Evolutionary conservation across 2,113 vertebrate species (phyloP).

Genomic region (Merops nubicus): DNA sequence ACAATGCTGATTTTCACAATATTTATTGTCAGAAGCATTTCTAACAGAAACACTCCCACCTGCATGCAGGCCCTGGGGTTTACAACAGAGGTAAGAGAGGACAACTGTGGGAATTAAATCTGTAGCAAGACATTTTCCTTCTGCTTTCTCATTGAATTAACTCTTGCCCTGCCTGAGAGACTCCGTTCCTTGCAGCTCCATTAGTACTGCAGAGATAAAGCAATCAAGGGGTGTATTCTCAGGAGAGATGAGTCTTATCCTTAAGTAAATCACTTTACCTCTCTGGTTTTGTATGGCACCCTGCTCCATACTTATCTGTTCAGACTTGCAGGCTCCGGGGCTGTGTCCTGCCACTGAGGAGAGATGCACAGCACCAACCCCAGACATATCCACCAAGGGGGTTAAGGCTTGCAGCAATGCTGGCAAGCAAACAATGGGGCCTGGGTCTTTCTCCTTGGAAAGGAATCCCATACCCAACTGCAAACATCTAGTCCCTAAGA

Average conservation of each 20-base stretch:
- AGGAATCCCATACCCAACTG: background rate
- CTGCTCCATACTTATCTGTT: background rate
- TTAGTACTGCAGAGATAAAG: background rate
- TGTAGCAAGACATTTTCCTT: background rate
- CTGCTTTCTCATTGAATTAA: background rate
- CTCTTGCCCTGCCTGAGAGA: background rate
- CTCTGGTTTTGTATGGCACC: background rate
- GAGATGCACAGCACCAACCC: background rate
- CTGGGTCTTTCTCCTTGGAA: background rate
- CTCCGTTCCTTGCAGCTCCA: background rate
- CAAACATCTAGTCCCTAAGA: background rate
- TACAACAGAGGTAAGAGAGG: background rate
- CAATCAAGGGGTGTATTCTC: background rate
- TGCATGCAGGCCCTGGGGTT: background rate
- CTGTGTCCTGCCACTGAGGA: background rate
- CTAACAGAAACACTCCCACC: background rate
- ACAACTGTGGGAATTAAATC: background rate
- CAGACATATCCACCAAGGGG: background rate
- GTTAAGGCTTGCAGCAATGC: background rate
- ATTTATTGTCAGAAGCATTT: slow-evolving; percentile 29
- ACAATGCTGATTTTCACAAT: slow-evolving; percentile 38
- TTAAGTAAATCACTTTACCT: background rate
- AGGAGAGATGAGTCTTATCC: background rate
- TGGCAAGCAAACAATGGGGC: background rate
- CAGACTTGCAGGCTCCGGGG: accelerated